Evolutionary conservation across 2,797 vertebrate genomes (phyloP).

Genomic region (Ispidina lecontei): DNA sequence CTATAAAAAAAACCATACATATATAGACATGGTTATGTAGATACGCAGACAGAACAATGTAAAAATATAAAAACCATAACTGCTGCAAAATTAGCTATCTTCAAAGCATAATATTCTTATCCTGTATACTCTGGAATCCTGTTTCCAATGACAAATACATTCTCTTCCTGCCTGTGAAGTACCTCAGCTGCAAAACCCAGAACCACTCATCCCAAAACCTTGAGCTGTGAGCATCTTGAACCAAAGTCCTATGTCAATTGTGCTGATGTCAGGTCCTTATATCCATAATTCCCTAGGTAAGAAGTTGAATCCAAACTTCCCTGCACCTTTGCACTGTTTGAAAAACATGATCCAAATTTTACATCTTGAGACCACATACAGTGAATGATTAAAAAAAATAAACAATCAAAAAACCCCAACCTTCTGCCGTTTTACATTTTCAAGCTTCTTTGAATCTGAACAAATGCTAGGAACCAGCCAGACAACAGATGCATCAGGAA

Average conservation of each 20-base stretch:
- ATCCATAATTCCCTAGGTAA: background rate
- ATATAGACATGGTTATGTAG: background rate
- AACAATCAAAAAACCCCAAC: background rate
- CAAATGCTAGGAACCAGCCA: background rate
- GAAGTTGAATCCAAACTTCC: background rate
- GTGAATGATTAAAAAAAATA: background rate
- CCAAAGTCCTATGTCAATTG: background rate
- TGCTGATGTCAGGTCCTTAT: background rate
- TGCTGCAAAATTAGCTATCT: background rate
- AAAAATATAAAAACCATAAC: background rate
- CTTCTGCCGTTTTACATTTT: background rate
- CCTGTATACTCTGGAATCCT: background rate
- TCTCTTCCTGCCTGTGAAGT: background rate
- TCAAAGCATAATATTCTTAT: background rate
- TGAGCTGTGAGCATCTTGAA: background rate
- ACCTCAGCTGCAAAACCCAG: background rate
- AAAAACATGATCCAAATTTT: background rate
- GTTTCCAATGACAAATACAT: background rate
- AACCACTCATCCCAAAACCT: background rate
- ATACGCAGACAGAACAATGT: background rate
- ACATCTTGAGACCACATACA: background rate
- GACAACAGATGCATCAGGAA: conserved; percentile 41
- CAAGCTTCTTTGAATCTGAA: background rate
- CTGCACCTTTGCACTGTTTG: background rate
- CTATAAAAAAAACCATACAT: background rate